Evolutionary conservation across 53 echinoderm and acorn worm species (phyloP), one percentile per base, ranked within the genome.

Genomic region (Zoroaster sp.): DNA sequence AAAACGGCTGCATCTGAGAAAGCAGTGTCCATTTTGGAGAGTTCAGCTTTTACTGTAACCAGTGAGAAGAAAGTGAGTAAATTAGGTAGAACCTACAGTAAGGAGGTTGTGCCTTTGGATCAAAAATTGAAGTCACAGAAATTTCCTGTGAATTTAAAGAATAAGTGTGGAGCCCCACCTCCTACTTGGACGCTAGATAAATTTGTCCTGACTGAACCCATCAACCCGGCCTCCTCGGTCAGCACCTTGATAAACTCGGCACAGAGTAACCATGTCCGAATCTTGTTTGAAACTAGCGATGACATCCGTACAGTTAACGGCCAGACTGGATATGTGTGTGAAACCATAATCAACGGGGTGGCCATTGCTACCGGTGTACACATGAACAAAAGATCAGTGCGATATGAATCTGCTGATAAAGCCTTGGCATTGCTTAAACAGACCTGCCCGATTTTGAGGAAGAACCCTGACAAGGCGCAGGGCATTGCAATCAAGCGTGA

Each of bases 201-300:
- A 3, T 67, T 88, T 42, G 46, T 65, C 35, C 17, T 76, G 76
- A 66, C 20, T 13, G 76, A 76, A 55, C 67, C 63, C 0, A 13
- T 5, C 1, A 67, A 68, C 23, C 77, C 77, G 7, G 36, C n/a
- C 5, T 41, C 78, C 3, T n/a, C 76, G 5, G 20, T 34, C 4
- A 77, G 32, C 12, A 77, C 33, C 88, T 32, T 88, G 88, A 40
- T 75, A 40, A 68, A 88, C 88, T 88, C 88, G 9, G 66, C 76
- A 33, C 77, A 77, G 45, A 74, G 43, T 6, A 76, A 67, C 36
- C 75, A 88, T 30, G 68, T 88, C 13, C 67, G 66, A 15, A 77
- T 88, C 21, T 36, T 35, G 75, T 88, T 66, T 59, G 69, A 88
- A 25, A 76, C 77, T 7, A 46, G 65, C 18, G 54, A 90, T 20